phyloP scores from a whole-genome alignment of 1,140 invertebrate genomes.

The Melitaea cinxia region DNA sequence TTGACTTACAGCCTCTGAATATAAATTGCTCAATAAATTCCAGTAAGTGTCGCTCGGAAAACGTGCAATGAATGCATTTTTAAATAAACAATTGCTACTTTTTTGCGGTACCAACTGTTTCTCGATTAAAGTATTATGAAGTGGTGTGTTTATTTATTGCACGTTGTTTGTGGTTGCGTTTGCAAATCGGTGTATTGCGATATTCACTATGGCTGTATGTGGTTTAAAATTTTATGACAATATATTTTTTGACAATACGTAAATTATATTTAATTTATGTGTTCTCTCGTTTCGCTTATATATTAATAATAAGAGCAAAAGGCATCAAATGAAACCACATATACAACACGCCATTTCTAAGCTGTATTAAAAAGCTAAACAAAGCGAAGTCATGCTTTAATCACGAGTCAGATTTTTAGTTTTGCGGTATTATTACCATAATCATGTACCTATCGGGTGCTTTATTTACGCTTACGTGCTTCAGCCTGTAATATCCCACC shows the following conservation, averaged over 20 bases:
- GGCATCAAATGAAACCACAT: no score
- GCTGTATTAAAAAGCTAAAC: no score
- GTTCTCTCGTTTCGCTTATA: no score
- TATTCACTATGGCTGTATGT: background rate
- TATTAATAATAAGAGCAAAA: no score
- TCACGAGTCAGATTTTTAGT: no score
- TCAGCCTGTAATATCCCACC: no score
- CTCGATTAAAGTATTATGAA: constrained; percentile 32
- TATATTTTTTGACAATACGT: background rate
- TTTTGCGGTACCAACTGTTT: constrained; percentile 31
- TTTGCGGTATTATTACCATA: no score
- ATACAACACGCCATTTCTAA: no score
- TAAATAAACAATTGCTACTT: constrained; percentile 37
- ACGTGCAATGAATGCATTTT: constrained; percentile 37
- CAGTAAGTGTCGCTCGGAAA: constrained; percentile 29
- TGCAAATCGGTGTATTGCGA: background rate
- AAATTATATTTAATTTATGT: background rate
- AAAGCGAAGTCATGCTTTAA: no score
- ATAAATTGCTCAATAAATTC: constrained; percentile 35
- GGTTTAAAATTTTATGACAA: background rate
- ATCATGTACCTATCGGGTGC: no score
- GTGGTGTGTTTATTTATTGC: constrained; percentile 10
- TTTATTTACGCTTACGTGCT: no score
- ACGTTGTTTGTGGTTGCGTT: constrained; percentile 4
- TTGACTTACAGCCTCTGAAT: constrained; percentile 33